Percentiles rank a stretch among this genome's conserved stretches.
phyloP scores from a whole-genome alignment of 2,797 vertebrate species.

The Sparidentex hasta region DNA sequence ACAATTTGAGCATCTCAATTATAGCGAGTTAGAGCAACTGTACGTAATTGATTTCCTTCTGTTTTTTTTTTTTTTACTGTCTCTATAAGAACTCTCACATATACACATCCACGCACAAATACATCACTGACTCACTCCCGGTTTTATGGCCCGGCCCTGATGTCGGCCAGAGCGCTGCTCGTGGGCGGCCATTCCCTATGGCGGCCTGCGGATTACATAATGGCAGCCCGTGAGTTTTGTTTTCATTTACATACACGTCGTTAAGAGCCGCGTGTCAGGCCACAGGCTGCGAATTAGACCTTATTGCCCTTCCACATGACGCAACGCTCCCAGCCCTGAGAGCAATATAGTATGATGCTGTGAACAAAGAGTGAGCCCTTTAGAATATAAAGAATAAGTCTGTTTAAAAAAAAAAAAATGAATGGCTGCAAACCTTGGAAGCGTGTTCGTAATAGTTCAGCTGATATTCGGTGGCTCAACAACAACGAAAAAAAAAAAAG shows the following conservation, averaged over 20 bases:
- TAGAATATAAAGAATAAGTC: constrained; percentile 11
- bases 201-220: constrained; percentile 73
- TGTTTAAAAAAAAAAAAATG: not conserved
- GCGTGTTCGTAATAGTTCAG: constrained; percentile 13
- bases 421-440: constrained; percentile 14
- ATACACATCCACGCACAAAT: not conserved
- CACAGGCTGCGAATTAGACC: constrained; percentile 47
- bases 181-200: constrained; percentile 66
- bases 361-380: constrained; percentile 22
- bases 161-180: constrained; percentile 48
- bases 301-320: constrained; percentile 53
- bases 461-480: constrained; percentile 15
- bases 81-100: constrained; percentile 17
- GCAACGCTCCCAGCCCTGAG: constrained; percentile 40
- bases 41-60: constrained; percentile 15
- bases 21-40: not conserved
- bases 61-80: constrained; percentile 6
- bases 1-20: constrained; percentile 15
- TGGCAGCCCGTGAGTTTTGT: constrained; percentile 73
- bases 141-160: constrained; percentile 22
- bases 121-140: constrained; percentile 46
- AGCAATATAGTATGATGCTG: constrained; percentile 43
- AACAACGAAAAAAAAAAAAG: not conserved
- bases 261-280: constrained; percentile 46
- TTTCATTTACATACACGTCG: constrained; percentile 65